phyloP scores from a whole-genome alignment of 2,797 vertebrate species.

The Heterohyrax brucei region DNA sequence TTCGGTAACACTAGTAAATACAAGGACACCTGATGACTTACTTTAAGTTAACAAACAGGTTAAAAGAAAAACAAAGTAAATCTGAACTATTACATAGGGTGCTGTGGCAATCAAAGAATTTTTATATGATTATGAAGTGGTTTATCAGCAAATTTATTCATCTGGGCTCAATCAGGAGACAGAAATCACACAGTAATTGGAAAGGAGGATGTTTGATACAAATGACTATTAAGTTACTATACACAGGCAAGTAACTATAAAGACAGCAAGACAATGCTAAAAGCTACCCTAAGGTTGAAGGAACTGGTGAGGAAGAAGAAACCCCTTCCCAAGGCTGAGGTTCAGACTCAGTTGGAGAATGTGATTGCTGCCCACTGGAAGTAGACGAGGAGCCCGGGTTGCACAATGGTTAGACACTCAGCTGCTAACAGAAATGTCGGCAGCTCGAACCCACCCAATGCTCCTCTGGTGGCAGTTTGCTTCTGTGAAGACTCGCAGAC shows the following conservation, averaged over 20 bases:
- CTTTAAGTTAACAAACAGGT: background rate
- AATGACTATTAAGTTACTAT: background rate
- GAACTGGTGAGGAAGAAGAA: background rate
- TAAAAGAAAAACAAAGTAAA: conserved; percentile 53
- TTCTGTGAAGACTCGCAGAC: too few species aligned
- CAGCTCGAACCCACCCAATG: too few species aligned
- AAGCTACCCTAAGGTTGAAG: background rate
- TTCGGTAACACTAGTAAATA: conserved; percentile 17
- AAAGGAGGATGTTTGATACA: conserved; percentile 17
- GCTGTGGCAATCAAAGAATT: background rate
- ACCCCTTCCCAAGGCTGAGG: background rate
- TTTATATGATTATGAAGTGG: background rate
- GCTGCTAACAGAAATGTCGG: too few species aligned
- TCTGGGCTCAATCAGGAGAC: background rate
- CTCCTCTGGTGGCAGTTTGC: too few species aligned
- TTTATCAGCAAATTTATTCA: background rate
- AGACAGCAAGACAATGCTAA: background rate
- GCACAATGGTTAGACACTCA: too few species aligned
- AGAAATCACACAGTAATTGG: conserved; percentile 22
- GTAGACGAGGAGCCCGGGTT: too few species aligned
- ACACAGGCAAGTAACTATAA: background rate
- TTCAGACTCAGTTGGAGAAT: background rate
- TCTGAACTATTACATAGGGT: background rate
- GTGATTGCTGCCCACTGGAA: background rate
- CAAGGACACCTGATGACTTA: background rate